Percentiles rank a stretch among this genome's conserved stretches.
phyloP scores from a whole-genome alignment of 2,113 vertebrate genomes.

The Cyrtonyx montezumae region DNA sequence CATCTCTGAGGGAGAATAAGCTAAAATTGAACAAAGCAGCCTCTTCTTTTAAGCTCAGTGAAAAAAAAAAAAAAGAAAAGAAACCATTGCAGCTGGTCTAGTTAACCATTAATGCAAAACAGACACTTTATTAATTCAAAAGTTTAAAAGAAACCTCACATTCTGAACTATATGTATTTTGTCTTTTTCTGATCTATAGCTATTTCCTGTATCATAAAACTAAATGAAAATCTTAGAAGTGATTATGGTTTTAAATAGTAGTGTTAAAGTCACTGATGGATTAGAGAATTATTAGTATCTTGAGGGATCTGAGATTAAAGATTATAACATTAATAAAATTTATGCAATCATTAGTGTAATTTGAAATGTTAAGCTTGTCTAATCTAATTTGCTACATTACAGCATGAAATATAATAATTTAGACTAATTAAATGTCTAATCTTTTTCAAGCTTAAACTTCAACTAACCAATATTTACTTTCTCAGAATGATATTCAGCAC shows the following conservation, averaged over 20 bases:
- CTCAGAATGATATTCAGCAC: conserved; percentile 10
- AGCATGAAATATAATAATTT: conserved; percentile 1
- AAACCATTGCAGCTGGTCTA: background rate
- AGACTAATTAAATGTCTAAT: conserved; percentile 49
- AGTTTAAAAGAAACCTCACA: background rate
- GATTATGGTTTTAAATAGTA: background rate
- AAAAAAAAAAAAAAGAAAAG: background rate
- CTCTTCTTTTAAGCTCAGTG: background rate
- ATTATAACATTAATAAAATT: conserved; percentile 27
- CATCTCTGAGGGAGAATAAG: background rate
- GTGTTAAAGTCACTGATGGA: background rate
- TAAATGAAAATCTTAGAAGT: background rate
- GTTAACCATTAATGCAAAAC: background rate
- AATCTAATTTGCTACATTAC: conserved; percentile 28
- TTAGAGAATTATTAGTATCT: conserved; percentile 1
- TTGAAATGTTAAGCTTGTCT: conserved; percentile 21
- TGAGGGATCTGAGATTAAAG: conserved; percentile 31
- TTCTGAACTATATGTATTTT: background rate
- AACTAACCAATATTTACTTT: conserved; percentile 41
- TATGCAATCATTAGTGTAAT: conserved; percentile 35
- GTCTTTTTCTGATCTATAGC: background rate
- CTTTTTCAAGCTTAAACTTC: conserved; percentile 6
- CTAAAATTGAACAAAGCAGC: background rate
- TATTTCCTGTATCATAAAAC: background rate
- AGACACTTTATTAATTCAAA: background rate